Conservation (phyloP, 2,797 vertebrate genomes). For the Sternotherus odoratus region DNA sequence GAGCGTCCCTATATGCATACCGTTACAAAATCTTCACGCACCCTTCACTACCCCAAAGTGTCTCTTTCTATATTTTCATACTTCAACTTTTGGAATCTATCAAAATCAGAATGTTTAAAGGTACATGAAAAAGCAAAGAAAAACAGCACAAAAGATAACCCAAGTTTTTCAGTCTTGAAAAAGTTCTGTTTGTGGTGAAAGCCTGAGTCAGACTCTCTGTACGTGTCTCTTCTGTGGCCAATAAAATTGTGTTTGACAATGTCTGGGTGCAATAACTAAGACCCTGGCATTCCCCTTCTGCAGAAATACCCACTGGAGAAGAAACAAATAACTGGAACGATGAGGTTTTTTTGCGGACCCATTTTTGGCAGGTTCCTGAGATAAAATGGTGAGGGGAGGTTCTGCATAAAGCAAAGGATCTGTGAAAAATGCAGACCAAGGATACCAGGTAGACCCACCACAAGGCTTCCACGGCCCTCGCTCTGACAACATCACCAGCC, state of each 20-base stretch:
- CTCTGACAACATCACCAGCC: neutral
- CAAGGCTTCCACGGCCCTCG: neutral
- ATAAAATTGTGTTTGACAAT: neutral
- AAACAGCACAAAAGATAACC: neutral
- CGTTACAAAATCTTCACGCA: too few species aligned
- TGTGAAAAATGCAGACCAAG: neutral
- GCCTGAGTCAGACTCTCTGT: neutral
- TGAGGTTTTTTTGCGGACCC: neutral
- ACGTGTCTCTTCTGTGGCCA: neutral
- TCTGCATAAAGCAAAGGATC: neutral
- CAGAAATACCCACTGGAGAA: neutral
- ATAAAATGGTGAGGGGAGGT: neutral
- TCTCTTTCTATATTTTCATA: neutral
- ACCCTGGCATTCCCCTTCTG: neutral
- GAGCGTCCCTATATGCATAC: too few species aligned
- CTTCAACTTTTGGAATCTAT: neutral
- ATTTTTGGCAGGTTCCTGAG: neutral
- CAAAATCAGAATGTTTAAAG: neutral
- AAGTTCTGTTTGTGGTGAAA: neutral
- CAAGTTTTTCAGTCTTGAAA: neutral
- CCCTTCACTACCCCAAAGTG: neutral
- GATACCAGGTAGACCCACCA: neutral
- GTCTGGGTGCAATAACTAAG: neutral
- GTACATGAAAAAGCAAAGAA: neutral
- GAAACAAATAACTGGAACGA: neutral